Conservation (phyloP, 2,113 vertebrate genomes). For the Rhegmatorhina hoffmannsi region DNA sequence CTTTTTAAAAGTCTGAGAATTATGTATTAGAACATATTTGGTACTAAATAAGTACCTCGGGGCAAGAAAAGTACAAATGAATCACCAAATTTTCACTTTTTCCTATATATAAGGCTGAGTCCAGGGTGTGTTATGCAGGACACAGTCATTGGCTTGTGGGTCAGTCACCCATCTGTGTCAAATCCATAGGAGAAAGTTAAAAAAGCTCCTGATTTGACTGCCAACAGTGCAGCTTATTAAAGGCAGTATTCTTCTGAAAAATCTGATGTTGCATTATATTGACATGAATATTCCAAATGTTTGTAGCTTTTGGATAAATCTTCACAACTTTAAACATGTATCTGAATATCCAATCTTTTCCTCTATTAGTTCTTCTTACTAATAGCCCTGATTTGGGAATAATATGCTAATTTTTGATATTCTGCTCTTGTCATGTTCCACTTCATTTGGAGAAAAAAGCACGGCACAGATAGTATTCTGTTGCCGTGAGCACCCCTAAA, state of each 20-base stretch:
- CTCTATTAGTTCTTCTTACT: background rate
- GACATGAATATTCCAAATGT: background rate
- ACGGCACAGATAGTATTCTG: background rate
- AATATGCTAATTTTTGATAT: background rate
- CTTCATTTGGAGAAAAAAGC: background rate
- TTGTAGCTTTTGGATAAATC: background rate
- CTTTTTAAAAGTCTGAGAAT: slow-evolving; percentile 53
- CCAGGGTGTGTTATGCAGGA: background rate
- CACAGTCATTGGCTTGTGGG: background rate
- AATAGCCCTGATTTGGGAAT: background rate
- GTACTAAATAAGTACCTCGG: background rate
- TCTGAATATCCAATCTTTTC: background rate
- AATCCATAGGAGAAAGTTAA: background rate
- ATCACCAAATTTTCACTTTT: background rate
- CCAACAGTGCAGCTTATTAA: background rate
- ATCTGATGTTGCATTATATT: background rate
- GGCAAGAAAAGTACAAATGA: background rate
- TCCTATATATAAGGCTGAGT: background rate
- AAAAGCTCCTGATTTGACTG: background rate
- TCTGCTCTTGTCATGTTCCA: background rate
- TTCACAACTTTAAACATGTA: background rate
- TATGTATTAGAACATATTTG: slow-evolving; percentile 35
- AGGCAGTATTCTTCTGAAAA: background rate
- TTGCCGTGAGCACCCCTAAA: too few species aligned
- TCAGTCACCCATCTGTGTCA: background rate